Evolutionary conservation across 2,888 invertebrate species (phyloP), one percentile per base, ranked within the genome.

Genomic region (Strigamia crassipes): DNA sequence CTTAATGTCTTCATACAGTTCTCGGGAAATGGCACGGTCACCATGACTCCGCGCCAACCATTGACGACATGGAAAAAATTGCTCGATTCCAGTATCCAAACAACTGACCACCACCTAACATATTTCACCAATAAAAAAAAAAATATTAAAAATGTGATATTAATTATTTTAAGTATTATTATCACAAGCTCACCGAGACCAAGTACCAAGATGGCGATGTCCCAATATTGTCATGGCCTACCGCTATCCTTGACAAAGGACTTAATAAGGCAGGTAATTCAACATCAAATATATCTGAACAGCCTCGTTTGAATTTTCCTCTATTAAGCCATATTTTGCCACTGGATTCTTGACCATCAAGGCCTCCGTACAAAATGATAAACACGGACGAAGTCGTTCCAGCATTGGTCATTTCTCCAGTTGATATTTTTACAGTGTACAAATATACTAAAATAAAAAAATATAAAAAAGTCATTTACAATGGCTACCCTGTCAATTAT

Each of bases 161-260:
- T n/a, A 56, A 56, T 56, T 56, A 56, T 56, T 56, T 56, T n/a
- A n/a, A n/a, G n/a, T n/a, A n/a, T n/a, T n/a, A n/a, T n/a, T 18
- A 56, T 56, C 21, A 21, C 27, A 15, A 77, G 5, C 21, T 56
- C 8, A 56, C 61, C 4, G 61, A 21, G 61, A 56, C 23, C 12
- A 79, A n/a, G 34, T 38, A 79, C 79, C 79, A 79, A 15, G n/a
- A 15, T 18, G 79, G 79, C 3, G 79, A 34, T 18, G 23, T 79
- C 34, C 79, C 79, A 79, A n/a, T 18, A 79, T 79, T 79, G 23
- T 79, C 79, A 79, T 79, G 79, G 6, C 79, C 79, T 8, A 79
- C 38, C n/a, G 41, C 41, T 15, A 79, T 4, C 13, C 23, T 4
- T 38, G 38, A 38, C 31, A 79, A 27, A 4, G 79, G 79, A 23